phyloP scores from a whole-genome alignment of 92 coral and sea anemone species.

The Muricea muricata region DNA sequence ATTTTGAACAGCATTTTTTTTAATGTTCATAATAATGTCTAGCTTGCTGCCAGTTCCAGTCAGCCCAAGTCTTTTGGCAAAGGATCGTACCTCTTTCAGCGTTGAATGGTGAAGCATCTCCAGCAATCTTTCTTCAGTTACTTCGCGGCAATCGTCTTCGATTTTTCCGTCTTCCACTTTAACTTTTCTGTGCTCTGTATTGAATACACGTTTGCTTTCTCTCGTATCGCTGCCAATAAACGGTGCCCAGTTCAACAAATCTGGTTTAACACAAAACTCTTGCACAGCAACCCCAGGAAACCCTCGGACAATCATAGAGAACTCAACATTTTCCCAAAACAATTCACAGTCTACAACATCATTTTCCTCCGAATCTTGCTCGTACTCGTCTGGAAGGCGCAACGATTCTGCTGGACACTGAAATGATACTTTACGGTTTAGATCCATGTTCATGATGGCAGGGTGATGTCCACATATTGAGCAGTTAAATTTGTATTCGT shows the following conservation, averaged over 20 bases:
- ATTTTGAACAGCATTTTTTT: conserved; percentile 48
- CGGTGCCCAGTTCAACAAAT: conserved; percentile 65
- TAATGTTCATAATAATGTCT: conserved; percentile 46
- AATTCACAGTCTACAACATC: conserved; percentile 46
- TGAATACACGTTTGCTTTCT: conserved; percentile 29
- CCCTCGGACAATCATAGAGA: conserved; percentile 51
- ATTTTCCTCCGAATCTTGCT: conserved; percentile 12
- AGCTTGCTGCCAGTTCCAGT: conserved; percentile 54
- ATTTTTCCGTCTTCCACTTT: conserved; percentile 42
- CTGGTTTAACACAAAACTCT: conserved; percentile 33
- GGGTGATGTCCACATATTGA: conserved; percentile 63
- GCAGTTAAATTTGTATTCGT: conserved; percentile 49
- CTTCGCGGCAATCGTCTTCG: conserved; percentile 39
- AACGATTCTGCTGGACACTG: conserved; percentile 44
- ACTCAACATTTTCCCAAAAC: conserved; percentile 58
- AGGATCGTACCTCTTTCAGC: conserved; percentile 44
- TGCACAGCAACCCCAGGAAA: conserved; percentile 32
- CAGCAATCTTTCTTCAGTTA: conserved; percentile 35
- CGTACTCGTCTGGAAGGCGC: conserved; percentile 50
- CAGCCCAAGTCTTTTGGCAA: conserved; percentile 49
- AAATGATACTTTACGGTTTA: conserved; percentile 66
- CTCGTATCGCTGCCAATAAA: conserved; percentile 62
- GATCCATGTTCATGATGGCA: conserved; percentile 21
- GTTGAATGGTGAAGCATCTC: conserved; percentile 52
- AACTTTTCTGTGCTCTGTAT: conserved; percentile 64